Evolutionary conservation across 2,797 vertebrate species (phyloP).

Genomic region (Neomorphus geoffroyi): DNA sequence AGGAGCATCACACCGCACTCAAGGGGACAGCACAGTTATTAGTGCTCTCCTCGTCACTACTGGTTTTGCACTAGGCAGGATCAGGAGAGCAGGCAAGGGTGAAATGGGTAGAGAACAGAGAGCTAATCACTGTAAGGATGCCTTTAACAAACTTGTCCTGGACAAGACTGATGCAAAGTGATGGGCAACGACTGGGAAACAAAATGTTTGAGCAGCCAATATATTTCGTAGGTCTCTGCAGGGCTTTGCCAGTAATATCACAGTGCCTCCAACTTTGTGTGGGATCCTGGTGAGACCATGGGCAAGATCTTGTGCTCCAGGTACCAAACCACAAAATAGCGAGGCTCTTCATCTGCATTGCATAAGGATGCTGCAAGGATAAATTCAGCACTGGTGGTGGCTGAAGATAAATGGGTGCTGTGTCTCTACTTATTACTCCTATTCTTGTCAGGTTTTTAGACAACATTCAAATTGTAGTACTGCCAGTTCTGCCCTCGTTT

Average conservation of each 20-base stretch:
- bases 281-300: not conserved
- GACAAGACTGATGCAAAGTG: not conserved
- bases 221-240: not conserved
- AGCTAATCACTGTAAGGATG: not conserved
- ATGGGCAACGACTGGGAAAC: not conserved
- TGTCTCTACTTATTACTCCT: constrained; percentile 31
- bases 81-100: not conserved
- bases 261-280: not conserved
- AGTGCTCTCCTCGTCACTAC: not conserved
- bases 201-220: not conserved
- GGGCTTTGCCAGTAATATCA: not conserved
- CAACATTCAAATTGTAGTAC: constrained; percentile 4
- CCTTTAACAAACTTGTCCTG: not conserved
- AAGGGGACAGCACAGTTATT: not conserved
- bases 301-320: not conserved
- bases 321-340: not conserved
- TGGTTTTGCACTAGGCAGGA: not conserved
- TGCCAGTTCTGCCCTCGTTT: constrained; percentile 25
- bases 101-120: not conserved
- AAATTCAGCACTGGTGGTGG: not conserved
- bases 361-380: constrained; percentile 11
- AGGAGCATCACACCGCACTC: not conserved
- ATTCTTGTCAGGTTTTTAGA: constrained; percentile 36
- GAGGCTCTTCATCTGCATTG: not conserved
- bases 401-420: constrained; percentile 11